These are phyloP conservation scores for Teleogryllus oceanicus DNA, from an alignment of 2,888 invertebrate species.

Conservation along the genomic window DNA sequence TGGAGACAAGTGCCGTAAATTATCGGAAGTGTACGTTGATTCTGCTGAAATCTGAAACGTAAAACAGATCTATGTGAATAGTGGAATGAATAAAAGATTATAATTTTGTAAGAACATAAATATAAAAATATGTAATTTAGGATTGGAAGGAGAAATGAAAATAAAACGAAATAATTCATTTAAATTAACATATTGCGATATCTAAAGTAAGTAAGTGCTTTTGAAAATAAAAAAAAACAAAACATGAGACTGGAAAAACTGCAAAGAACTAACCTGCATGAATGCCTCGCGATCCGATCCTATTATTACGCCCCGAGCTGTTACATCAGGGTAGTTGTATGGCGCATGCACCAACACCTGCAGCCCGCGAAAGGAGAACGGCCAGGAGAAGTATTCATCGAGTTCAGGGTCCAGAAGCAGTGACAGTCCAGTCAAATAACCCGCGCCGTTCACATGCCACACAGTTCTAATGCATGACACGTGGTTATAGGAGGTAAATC, in stretches of 20 bases:
- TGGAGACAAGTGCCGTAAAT: conserved; percentile 29
- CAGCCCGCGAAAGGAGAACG: conserved; percentile 36
- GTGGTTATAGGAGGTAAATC: no score
- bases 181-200: no score
- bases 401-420: conserved; percentile 36
- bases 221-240: no score
- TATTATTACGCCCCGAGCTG: conserved; percentile 33
- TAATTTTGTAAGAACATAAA: no score
- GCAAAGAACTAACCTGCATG: conserved; percentile 26
- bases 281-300: conserved; percentile 33
- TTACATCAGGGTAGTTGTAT: conserved; percentile 35
- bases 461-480: no score
- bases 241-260: neutral
- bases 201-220: no score
- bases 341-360: conserved; percentile 36
- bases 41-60: conserved; percentile 34
- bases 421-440: conserved; percentile 35
- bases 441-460: conserved; percentile 34
- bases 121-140: no score
- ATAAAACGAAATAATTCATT: no score
- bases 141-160: no score
- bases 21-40: conserved; percentile 34
- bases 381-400: conserved; percentile 36
- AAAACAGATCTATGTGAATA: neutral
- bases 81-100: no score